A percentile compares a stretch with the other conserved stretches of the same genome.
Conservation (phyloP, 2,888 invertebrate species). For the Leucania comma region DNA sequence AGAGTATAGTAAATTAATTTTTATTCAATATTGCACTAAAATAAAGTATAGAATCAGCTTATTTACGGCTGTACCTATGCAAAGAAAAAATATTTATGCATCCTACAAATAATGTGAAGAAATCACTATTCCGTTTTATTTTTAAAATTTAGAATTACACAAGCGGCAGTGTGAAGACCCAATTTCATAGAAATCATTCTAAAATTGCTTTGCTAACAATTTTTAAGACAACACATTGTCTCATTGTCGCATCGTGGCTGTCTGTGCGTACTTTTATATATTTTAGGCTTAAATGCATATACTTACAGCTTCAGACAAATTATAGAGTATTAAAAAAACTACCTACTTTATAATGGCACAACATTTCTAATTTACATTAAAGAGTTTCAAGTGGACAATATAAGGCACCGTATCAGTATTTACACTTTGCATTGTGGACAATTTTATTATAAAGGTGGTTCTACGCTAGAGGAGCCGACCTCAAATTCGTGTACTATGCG, state of each 20-base stretch:
- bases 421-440: slow-evolving; percentile 54
- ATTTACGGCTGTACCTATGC: too few species aligned
- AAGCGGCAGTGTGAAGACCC: not conserved
- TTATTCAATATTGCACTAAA: slow-evolving; percentile 12
- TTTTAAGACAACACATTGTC: not conserved
- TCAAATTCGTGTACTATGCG: too few species aligned
- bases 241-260: not conserved
- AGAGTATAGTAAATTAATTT: not conserved
- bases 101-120: not conserved
- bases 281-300: not conserved
- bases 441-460: not conserved
- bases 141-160: not conserved
- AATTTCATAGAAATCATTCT: not conserved
- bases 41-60: not conserved
- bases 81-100: too few species aligned
- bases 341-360: slow-evolving; percentile 66
- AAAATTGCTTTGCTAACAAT: not conserved
- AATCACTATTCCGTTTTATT: not conserved
- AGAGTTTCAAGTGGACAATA: slow-evolving; percentile 69
- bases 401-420: slow-evolving; percentile 79
- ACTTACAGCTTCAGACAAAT: slow-evolving; percentile 34
- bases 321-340: slow-evolving; percentile 29
- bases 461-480: too few species aligned
- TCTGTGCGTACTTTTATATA: not conserved
- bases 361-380: slow-evolving; percentile 45